Percentiles rank a stretch among this genome's conserved stretches.
phyloP scores from a whole-genome alignment of 2,888 invertebrate species.

The Drosophila emarginata region DNA sequence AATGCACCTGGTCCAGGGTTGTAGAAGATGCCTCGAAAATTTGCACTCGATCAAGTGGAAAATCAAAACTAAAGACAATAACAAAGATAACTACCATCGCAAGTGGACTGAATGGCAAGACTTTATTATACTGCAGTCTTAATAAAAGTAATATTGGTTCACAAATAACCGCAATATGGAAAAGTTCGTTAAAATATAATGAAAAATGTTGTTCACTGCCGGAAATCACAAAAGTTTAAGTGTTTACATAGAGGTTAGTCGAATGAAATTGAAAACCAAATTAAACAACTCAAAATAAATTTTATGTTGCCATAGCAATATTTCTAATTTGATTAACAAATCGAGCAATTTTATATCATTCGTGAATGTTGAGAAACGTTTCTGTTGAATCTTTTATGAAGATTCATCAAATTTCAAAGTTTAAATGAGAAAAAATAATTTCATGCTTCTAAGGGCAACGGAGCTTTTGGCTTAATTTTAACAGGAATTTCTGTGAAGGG shows the following conservation, averaged over 20 bases:
- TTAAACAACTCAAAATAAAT: not conserved
- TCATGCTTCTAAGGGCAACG: not conserved
- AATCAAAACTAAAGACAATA: slow-evolving; percentile 63
- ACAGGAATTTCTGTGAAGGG: not conserved
- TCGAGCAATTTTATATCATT: not conserved
- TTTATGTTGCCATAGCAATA: not conserved
- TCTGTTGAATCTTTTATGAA: not conserved
- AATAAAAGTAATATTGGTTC: not conserved
- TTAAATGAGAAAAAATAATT: not conserved
- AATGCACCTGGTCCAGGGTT: slow-evolving; percentile 44
- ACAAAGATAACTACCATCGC: slow-evolving; percentile 2
- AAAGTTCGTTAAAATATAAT: not conserved
- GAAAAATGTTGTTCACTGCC: not conserved
- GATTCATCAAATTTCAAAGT: not conserved
- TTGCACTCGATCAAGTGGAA: slow-evolving; percentile 76
- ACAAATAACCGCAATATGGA: not conserved
- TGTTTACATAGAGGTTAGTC: too few relatives aligned
- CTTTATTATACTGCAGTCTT: not conserved
- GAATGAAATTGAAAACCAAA: not conserved
- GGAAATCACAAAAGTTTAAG: too few relatives aligned
- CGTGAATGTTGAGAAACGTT: not conserved
- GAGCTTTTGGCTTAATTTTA: not conserved
- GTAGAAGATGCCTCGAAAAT: slow-evolving; percentile 31
- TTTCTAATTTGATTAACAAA: not conserved
- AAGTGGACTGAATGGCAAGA: not conserved